phyloP scores from a whole-genome alignment of 2,888 invertebrate species.

The Pseudococcus jackbeardsleyi region DNA sequence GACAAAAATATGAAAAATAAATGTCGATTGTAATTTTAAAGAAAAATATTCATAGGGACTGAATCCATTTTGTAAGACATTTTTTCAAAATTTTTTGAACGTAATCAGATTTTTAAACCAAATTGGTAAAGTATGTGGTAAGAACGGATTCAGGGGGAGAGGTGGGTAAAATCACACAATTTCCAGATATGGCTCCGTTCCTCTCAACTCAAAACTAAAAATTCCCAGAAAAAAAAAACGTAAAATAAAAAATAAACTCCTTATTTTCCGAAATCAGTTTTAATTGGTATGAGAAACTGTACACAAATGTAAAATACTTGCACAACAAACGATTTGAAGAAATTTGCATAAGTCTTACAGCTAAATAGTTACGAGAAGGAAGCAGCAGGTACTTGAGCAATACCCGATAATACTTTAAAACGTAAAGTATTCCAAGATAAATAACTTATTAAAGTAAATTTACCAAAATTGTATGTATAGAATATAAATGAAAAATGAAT shows the following conservation, averaged over 20 bases:
- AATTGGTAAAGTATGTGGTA: no score
- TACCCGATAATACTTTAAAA: neutral
- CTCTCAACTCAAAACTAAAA: no score
- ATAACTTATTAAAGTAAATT: neutral
- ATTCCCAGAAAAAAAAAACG: no score
- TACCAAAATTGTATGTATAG: conserved; percentile 3
- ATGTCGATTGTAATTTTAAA: no score
- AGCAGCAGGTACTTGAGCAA: neutral
- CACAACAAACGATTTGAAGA: neutral
- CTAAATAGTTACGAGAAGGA: neutral
- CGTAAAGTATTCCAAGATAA: neutral
- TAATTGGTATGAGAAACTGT: conserved; percentile 9
- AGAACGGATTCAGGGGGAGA: no score
- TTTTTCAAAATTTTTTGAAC: no score
- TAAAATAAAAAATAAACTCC: neutral
- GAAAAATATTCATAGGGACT: no score
- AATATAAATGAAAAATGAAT: conserved; percentile 3
- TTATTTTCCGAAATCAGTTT: neutral
- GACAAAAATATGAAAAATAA: no score
- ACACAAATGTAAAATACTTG: conserved; percentile 14
- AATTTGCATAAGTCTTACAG: neutral
- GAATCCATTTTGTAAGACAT: no score
- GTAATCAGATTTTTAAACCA: no score
- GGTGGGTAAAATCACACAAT: no score
- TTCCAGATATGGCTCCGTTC: no score